Base-by-base conservation (phyloP, 2,888 invertebrate genomes). In the Aporophyla lueneburgensis region DNA sequence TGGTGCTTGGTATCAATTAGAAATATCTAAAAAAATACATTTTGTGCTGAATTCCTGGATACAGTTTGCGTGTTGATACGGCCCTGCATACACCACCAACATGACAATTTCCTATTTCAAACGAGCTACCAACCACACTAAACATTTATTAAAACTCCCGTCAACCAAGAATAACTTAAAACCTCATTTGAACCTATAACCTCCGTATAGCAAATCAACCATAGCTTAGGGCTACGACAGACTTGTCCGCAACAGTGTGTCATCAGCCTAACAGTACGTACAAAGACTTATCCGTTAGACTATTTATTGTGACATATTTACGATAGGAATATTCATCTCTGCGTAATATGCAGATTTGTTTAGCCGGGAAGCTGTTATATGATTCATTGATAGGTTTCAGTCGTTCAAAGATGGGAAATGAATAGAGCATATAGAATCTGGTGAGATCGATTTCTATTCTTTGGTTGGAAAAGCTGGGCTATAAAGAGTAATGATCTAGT, bases 301-400 rank as follows among this genome's bases (percentile, higher is more conserved):
- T 86, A 86, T 84, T 86, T 80, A 78, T 70, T 76, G 43, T 82
- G 82, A 78, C 69, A 74, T 78, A 61, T 86, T 86, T 84, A 86
- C 66, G 76, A 66, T 66, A 46, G 53, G 58, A 81, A 73, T 85
- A 81, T 78, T 80, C 78, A 81, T 81, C 65, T 75, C 53, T 74
- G 58, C 71, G 65, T 86, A 78, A 74, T 69, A 78, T 67, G 71
- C 69, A 78, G 84, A 77, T 84, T 80, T 80, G 73, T 80, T 79
- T 66, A 58, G 49, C 49, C 40, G 49, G 62, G 78, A 74, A 59
- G 53, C 76, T 61, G 49, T 65, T n/a, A 7, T 63, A 54, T 65
- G 73, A 80, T 83, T 73, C 54, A 74, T 83, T 40, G 61, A 33
- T 40, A 27, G n/a, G 62, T 27, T 70, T 56, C 40, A 58, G 58